Evolutionary conservation across 2,888 invertebrate genomes (phyloP), one percentile per base, ranked within the genome.

Genomic region (Acleris cristana): DNA sequence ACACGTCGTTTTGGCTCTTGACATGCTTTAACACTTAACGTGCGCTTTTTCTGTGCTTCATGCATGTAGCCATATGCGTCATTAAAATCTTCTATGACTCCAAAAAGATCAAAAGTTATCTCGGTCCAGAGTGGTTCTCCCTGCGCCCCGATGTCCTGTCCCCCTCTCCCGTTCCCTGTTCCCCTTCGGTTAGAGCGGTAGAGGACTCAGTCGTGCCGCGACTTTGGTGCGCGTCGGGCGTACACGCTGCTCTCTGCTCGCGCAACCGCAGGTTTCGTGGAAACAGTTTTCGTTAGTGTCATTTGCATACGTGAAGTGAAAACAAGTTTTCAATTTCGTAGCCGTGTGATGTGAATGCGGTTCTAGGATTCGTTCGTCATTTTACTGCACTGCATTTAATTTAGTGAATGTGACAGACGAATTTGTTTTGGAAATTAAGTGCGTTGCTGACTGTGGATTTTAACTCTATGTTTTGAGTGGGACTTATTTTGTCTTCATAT

Each of bases 101-200:
- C 87, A 89, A 90, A 92, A 90, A 92, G 92, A 91, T 92, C 91
- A 90, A 91, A 92, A 92, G 90, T 92, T 92, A 90, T 91, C 89
- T 89, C 83, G 83, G 77, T 85, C 81, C 86, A 82, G 85, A 87
- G 87, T 84, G 86, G 77, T 81, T 82, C 83, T 80, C 81, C 79
- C 79, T 80, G 79, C 82, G 75, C 80, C 81, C 80, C 83, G 77
- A 76, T 76, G 78, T 65, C 64, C 58, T 62, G 60, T 64, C 64
- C 79, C 82, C 82, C 73, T 76, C 81, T 83, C 85, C 85, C 83
- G 75, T 78, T 82, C 83, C 80, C 82, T 74, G 79, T 79, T 71
- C 80, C 83, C 84, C 83, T 77, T 71, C 72, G 68, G 72, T 74
- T 71, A 74, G 72, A 76, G 71, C 76, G 72, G 76, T 72, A 77